These are phyloP conservation scores for Hemitrygon akajei DNA, from an alignment of 2,797 vertebrate genomes.

Conservation along the genomic window DNA sequence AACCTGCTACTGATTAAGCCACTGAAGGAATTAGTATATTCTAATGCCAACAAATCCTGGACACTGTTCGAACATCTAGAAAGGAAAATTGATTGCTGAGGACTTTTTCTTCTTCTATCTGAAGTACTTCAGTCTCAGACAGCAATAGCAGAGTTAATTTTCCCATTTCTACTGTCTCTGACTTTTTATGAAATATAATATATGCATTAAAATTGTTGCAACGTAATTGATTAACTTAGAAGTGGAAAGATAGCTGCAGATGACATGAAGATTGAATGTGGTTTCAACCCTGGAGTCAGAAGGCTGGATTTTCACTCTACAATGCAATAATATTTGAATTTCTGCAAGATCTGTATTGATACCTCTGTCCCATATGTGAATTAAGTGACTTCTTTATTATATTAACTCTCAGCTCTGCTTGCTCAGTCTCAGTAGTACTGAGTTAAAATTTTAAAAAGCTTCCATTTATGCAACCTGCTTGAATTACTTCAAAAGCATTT, in stretches of 20 bases:
- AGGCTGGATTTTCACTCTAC: background rate
- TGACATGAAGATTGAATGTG: background rate
- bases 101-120: background rate
- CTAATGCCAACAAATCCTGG: background rate
- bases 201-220: background rate
- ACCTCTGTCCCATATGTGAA: background rate
- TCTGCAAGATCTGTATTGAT: background rate
- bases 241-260: background rate
- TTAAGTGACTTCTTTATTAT: background rate
- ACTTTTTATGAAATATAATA: background rate
- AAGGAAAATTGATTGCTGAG: background rate
- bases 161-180: background rate
- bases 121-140: background rate
- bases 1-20: background rate
- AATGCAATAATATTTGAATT: background rate
- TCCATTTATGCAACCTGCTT: background rate
- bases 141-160: background rate
- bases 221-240: background rate
- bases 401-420: background rate
- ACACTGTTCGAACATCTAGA: too few species aligned
- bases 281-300: background rate
- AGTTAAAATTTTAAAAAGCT: background rate
- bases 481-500: background rate
- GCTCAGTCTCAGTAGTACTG: background rate
- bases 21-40: background rate